Evolutionary conservation across 2,888 invertebrate genomes (phyloP), one percentile per base, ranked within the genome.

Genomic region (Hofmannophila pseudospretella): DNA sequence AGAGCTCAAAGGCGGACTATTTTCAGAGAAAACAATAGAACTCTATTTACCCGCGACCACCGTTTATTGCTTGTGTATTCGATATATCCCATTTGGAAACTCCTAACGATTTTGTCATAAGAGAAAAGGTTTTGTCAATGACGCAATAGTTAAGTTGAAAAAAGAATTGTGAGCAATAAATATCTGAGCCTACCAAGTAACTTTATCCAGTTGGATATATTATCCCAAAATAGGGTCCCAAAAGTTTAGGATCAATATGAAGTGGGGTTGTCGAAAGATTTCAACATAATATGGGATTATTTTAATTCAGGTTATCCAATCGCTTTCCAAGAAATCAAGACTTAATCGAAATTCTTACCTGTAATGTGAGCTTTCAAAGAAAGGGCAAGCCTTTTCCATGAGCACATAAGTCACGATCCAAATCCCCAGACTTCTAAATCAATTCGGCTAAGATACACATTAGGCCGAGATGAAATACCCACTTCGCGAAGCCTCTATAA

Each of bases 1-100:
- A 49, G 49, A 45, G 27, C 7, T 4, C 27, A 10, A 8, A 7
- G 23, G 2, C 27, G 10, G 49, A 54, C 42, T 57, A 54, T 65
- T 54, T 61, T 56, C 54, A 50, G 47, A 45, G 47, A 48, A 49
- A 51, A 58, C 53, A 58, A 54, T 53, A 51, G 53, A 51, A 47
- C 49, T 52, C 59, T 62, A 54, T 67, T 56, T 49, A 47, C 49
- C 45, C 42, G 43, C 48, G 47, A 42, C 45, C 45, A 40, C 43
- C 39, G 46, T 49, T 55, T 61, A 58, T 62, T 58, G 54, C 55
- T 44, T 45, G 45, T 52, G 33, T 41, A 39, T 51, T 41, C 42
- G 47, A 49, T 44, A 45, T 44, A 39, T 42, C 43, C 47, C 48
- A 52, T 47, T 46, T 49, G 39, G 22, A 23, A 12, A n/a, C n/a